Percentiles rank a stretch among this genome's conserved stretches.
Conservation (phyloP, 1,140 invertebrate species). For the Bactericera cockerelli region DNA sequence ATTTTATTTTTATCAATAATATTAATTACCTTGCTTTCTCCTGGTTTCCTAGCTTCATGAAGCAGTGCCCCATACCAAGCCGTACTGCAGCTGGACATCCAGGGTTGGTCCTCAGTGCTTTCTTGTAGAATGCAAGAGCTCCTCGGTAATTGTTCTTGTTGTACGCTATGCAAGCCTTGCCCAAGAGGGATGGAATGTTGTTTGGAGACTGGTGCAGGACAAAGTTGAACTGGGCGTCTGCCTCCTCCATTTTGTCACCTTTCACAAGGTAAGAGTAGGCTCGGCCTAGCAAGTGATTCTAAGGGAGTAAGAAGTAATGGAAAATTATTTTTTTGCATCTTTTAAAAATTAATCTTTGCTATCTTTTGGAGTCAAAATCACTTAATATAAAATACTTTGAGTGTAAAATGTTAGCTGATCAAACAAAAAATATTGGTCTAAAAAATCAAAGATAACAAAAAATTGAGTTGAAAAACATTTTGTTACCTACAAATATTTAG, state of each 20-base stretch:
- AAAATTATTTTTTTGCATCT: too few species aligned
- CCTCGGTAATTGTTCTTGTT: conserved; percentile 87
- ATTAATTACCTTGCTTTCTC: conserved; percentile 87
- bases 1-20: too few species aligned
- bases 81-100: conserved; percentile 93
- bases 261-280: conserved; percentile 97
- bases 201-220: conserved; percentile 89
- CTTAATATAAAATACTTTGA: too few species aligned
- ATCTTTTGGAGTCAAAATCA: too few species aligned
- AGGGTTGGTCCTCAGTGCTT: conserved; percentile 87
- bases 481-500: too few species aligned
- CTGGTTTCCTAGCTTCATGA: conserved; percentile 88
- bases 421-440: too few species aligned
- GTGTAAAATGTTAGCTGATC: not conserved
- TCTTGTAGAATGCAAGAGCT: conserved; percentile 94
- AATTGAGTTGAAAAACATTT: too few species aligned
- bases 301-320: conserved; percentile 23
- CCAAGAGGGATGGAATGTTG: conserved; percentile 90
- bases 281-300: conserved; percentile 91
- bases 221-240: conserved; percentile 99
- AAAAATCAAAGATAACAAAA: too few species aligned
- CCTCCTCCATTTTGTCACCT: conserved; percentile 99
- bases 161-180: conserved; percentile 95
- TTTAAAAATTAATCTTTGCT: too few species aligned
- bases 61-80: conserved; percentile 95